Evolutionary conservation across 2,888 invertebrate genomes (phyloP), one percentile per base, ranked within the genome.

Genomic region (Dilophus febrilis): DNA sequence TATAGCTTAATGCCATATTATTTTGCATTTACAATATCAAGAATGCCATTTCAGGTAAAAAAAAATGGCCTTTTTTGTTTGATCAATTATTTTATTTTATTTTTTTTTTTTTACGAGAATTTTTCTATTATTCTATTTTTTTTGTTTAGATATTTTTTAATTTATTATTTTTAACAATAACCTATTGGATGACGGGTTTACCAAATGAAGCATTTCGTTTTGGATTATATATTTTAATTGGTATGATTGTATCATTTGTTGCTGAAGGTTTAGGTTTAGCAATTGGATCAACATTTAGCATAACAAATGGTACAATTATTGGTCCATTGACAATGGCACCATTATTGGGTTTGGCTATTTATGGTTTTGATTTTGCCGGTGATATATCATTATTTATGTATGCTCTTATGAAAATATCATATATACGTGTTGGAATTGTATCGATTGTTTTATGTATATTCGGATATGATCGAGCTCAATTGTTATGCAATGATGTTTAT

Each of bases 221-320:
- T 53, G 54, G 68, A 8, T 64, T 76, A 40, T 84, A 82, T 56
- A 68, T 75, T 27, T 51, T 74, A 0, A 67, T 81, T 19, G 75
- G 77, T 1, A 70, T 78, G 38, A 64, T 77, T 40, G 74, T 79
- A 8, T 77, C 81, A 0, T 61, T 86, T 31, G 77, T 77, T 1
- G 75, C 83, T 14, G 86, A 86, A 55, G 80, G 82, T 27, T 67
- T 84, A 55, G 86, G 85, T 1, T 54, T 85, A 44, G 72, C 82
- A 1, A 80, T 86, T 49, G 85, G 85, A 38, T 72, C 77, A 3
- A 60, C 73, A 10, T 77, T 77, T 47, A 75, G 65, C 52, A 67
- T 77, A 40, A 69, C 71, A 48, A 77, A 77, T 46, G 77, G 77
- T 18, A 71, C 73, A 44, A 75, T 74, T 6, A 71, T 77, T 34